Evolutionary conservation across 2,888 invertebrate genomes (phyloP), one percentile per base, ranked within the genome.

Genomic region (Thymelicus acteon): DNA sequence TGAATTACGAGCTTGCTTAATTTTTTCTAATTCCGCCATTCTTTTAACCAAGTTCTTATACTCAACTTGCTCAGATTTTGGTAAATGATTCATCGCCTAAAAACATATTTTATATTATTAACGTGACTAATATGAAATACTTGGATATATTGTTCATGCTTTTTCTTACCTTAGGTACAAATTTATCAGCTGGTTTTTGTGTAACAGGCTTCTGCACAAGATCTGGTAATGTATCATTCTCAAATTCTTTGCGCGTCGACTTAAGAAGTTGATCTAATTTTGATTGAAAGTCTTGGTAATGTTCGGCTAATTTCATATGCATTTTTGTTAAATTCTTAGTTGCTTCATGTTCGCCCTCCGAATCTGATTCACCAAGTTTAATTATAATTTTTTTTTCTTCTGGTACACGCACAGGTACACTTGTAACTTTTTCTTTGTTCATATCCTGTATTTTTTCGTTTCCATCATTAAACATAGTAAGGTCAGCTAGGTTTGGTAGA

Each of bases 271-370:
- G 75, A 75, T 94, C 94, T 54, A 94, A 77, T 76, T 91, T 91
- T 67, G 89, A 86, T 78, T 94, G 92, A 74, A 94, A 94, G 76
- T 93, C 93, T 68, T 82, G 73, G 61, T 71, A 71, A 74, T 89
- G 88, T 72, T 93, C 89, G 6, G 90, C 85, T 64, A 94, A 79
- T 77, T 93, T 93, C 69, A 90, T 83, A 74, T 94, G 94, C 93
- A 94, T 94, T 83, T 91, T 92, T 10, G 91, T 92, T 75, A 94
- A 85, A 80, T 94, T 94, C 76, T 88, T 92, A 12, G 94, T 94
- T 49, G 92, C 92, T 79, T 94, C 94, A 79, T 93, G 89, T 82
- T 94, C 94, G 57, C 86, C 93, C 81, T 93, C 94, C 2, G 93
- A 93, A 84, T 94, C 94, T 2, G 94, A 92, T 67, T 89, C 93